Conservation (phyloP, 2,797 vertebrate genomes). For the Crocodylus rhombifer region DNA sequence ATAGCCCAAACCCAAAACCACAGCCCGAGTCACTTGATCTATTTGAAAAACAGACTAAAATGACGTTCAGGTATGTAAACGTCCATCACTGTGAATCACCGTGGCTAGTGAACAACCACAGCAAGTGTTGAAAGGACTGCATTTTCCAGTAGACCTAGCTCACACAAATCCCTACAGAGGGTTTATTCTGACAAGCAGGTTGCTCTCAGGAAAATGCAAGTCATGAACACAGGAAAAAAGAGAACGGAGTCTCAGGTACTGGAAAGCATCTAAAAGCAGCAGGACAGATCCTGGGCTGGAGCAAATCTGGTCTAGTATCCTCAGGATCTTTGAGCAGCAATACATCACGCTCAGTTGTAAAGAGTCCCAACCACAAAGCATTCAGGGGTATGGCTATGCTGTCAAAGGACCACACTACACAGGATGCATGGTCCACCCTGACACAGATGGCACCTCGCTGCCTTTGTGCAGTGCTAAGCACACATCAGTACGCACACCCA, state of each 20-base stretch:
- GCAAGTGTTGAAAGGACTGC: neutral
- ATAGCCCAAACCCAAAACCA: slow-evolving; percentile 60
- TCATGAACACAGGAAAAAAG: rapidly evolving
- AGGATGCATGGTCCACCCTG: too few species aligned
- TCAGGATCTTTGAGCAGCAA: neutral
- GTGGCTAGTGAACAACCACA: slow-evolving; percentile 18
- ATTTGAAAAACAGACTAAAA: slow-evolving; percentile 50
- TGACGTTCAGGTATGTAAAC: slow-evolving; percentile 47
- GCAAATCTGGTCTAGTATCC: too few species aligned
- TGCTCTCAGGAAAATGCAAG: neutral
- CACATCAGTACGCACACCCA: too few species aligned
- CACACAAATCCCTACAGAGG: neutral
- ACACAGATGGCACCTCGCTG: too few species aligned
- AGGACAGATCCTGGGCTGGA: neutral
- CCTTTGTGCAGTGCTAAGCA: too few species aligned
- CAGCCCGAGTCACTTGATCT: slow-evolving; percentile 60
- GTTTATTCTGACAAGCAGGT: neutral
- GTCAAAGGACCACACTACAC: too few species aligned
- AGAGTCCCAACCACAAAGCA: neutral
- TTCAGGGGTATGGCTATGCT: too few species aligned
- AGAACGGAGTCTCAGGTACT: neutral
- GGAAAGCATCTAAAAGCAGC: neutral
- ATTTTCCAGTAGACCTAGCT: neutral
- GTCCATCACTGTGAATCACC: slow-evolving; percentile 50
- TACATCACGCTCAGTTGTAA: slow-evolving; percentile 13